Conservation (phyloP, 2,888 invertebrate species). For the Apeira syringaria region DNA sequence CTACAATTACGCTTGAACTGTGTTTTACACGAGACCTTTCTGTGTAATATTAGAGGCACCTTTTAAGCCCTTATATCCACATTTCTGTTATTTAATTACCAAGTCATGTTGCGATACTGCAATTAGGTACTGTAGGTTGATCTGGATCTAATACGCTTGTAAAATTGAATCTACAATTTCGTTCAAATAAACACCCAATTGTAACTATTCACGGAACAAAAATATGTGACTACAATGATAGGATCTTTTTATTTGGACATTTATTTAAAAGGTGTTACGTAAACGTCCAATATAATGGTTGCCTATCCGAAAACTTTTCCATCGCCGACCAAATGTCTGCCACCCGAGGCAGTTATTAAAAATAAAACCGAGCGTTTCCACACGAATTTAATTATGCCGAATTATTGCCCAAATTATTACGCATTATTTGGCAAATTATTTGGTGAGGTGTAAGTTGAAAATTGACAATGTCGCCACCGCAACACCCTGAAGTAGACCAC, state of each 20-base stretch:
- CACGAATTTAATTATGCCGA: slow-evolving; percentile 24
- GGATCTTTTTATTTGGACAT: background rate
- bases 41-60: too few relatives aligned
- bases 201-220: too few relatives aligned
- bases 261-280: slow-evolving; percentile 23
- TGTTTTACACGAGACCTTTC: too few relatives aligned
- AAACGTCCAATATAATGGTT: slow-evolving; percentile 18
- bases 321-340: slow-evolving; percentile 33
- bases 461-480: slow-evolving; percentile 28
- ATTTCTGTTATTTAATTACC: too few relatives aligned
- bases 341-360: slow-evolving; percentile 32
- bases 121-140: too few relatives aligned
- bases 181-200: slow-evolving; percentile 1
- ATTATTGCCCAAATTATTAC: slow-evolving; percentile 25
- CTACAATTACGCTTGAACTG: too few relatives aligned
- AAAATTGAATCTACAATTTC: too few relatives aligned
- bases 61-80: too few relatives aligned
- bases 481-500: slow-evolving; percentile 21
- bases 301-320: slow-evolving; percentile 28
- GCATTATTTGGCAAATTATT: slow-evolving; percentile 15
- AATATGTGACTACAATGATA: slow-evolving; percentile 18
- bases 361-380: slow-evolving; percentile 29
- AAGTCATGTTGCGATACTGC: too few relatives aligned
- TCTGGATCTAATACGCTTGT: too few relatives aligned
- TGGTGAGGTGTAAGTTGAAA: slow-evolving; percentile 22